Evolutionary conservation across 64 coral and sea anemone species (phyloP), one percentile per base, ranked within the genome.

Genomic region (Exaiptasia diaphana): DNA sequence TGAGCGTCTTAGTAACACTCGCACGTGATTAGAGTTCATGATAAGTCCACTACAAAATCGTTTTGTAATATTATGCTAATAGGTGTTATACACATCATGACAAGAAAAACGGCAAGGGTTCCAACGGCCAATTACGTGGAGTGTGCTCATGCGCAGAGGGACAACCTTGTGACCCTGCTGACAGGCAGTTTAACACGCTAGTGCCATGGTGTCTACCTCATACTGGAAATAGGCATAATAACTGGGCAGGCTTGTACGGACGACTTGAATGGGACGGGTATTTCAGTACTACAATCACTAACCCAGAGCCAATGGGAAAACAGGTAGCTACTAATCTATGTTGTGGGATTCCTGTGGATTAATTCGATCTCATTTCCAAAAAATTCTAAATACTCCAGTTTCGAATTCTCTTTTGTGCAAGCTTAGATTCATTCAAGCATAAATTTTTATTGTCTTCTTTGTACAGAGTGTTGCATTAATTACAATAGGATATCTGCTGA

Each of bases 241-340:
- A 99, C 36, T 99, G 95, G 95, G 90, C 95, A 27, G 95, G 95
- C 17, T 53, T 99, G 20, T 99, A 99, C 54, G 95, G 95, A 1
- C 67, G 95, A 15, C 85, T 99, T 23, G 95, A 99, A 54, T 99
- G 95, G 95, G 85, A 99, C 28, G 95, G 95, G 20, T 99, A 84
- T 29, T 99, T 99, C 28, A 99, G 90, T 81, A 99, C 95, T 2
- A 99, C 90, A 38, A 89, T 99, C 37, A 89, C 95, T 26, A 99
- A 99, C 68, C 95, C 95, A 85, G 95, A 93, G 40, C 95, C 95
- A 42, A 93, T 99, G 90, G 95, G 95, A 22, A 99, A 99, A 74
- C 95, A 99, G 90, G 95, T 99, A 65, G 15, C n/a, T n/a, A n/a
- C n/a, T n/a, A 17, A 67, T 38, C 38, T 68, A 15, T 24, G 18